Conservation (phyloP, 2,113 vertebrate genomes). For the Megatriorchis doriae region DNA sequence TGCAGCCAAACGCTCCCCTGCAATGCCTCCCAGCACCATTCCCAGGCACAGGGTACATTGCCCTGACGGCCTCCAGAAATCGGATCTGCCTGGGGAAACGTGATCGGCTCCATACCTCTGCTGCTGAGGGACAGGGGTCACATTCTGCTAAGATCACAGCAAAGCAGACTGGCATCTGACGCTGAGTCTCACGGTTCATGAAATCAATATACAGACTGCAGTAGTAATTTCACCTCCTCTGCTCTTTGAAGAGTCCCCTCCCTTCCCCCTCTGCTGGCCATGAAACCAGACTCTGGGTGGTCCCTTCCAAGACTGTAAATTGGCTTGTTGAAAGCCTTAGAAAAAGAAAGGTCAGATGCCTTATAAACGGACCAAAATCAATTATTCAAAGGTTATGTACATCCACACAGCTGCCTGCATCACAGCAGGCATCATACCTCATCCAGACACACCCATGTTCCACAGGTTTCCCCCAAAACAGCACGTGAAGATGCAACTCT, state of each 20-base stretch:
- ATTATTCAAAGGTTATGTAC: not conserved
- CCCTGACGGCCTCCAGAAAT: not conserved
- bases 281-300: constrained; percentile 32
- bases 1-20: not conserved
- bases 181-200: not conserved
- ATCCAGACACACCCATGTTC: not conserved
- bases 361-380: not conserved
- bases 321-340: constrained; percentile 45
- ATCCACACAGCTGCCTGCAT: not conserved
- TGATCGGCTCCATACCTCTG: not conserved
- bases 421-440: not conserved
- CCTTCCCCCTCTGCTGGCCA: not conserved
- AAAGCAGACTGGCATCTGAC: not conserved
- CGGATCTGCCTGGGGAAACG: not conserved
- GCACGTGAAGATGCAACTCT: not conserved
- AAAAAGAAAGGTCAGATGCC: constrained; percentile 40
- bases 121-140: constrained; percentile 6
- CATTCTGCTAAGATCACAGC: constrained; percentile 33
- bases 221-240: not conserved
- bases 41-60: not conserved
- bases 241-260: not conserved
- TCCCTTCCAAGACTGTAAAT: constrained; percentile 22
- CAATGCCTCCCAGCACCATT: not conserved
- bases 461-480: not conserved
- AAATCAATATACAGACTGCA: not conserved